A percentile compares a stretch with the other conserved stretches of the same genome.
Evolutionary conservation across 1,140 invertebrate genomes (phyloP).

Genomic region (Trichonephila clavipes): DNA sequence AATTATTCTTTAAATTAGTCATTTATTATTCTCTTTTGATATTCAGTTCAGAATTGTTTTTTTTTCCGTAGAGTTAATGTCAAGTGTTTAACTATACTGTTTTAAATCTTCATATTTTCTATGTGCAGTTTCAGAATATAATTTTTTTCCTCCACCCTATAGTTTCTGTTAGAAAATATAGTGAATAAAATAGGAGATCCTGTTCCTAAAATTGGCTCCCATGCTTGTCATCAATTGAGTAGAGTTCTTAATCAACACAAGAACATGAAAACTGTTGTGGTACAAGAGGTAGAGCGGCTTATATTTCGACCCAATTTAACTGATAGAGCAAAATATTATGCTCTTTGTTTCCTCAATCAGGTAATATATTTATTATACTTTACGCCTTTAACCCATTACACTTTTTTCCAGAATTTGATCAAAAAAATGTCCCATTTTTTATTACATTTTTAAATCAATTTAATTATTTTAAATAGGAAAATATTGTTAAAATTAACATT

Average conservation of each 20-base stretch:
- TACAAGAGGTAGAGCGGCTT: constrained; percentile 93
- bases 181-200: constrained; percentile 99
- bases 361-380: not conserved
- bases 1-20: no score
- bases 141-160: constrained; percentile 54
- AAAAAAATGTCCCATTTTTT: no score
- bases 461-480: no score
- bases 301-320: constrained; percentile 93
- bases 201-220: constrained; percentile 90
- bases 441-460: no score
- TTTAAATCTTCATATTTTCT: no score
- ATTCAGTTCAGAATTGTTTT: no score
- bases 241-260: constrained; percentile 91
- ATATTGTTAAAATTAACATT: no score
- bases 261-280: constrained; percentile 94
- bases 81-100: no score
- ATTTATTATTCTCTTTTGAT: no score
- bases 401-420: not conserved
- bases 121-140: no score
- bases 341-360: constrained; percentile 94
- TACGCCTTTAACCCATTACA: not conserved
- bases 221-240: constrained; percentile 91
- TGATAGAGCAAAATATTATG: constrained; percentile 94
- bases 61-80: no score
- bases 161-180: constrained; percentile 87